phyloP scores from a whole-genome alignment of 2,797 vertebrate genomes.

The Siniperca undulata region DNA sequence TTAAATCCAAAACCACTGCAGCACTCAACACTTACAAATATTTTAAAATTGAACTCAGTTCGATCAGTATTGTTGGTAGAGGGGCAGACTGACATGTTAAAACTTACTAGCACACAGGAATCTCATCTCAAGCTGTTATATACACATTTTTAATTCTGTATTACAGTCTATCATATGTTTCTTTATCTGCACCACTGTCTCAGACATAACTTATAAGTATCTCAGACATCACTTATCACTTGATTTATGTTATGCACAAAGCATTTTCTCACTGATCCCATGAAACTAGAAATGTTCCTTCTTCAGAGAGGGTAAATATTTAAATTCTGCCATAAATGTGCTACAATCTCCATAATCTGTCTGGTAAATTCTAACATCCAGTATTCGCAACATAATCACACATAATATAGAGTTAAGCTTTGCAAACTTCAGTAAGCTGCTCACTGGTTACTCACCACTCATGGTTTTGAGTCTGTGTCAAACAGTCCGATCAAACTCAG shows the following conservation, averaged over 20 bases:
- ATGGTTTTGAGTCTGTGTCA: slow-evolving; percentile 66
- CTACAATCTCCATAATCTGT: neutral
- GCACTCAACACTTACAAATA: neutral
- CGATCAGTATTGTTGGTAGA: neutral
- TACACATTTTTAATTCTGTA: neutral
- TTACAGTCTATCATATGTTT: neutral
- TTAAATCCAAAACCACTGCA: neutral
- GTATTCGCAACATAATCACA: neutral
- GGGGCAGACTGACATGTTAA: slow-evolving; percentile 44
- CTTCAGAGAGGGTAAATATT: rapidly evolving
- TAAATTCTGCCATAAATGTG: neutral
- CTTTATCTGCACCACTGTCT: neutral
- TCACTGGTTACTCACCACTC: slow-evolving; percentile 81
- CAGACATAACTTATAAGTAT: neutral
- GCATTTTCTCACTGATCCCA: neutral
- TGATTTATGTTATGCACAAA: neutral
- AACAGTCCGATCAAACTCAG: slow-evolving; percentile 42
- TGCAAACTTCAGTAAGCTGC: neutral
- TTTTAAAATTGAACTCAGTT: neutral
- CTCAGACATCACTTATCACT: neutral
- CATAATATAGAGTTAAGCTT: neutral
- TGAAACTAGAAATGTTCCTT: neutral
- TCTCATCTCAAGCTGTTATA: slow-evolving; percentile 3
- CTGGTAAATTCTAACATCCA: neutral
- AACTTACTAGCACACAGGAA: slow-evolving; percentile 21